phyloP scores from a whole-genome alignment of 2,797 vertebrate species.

The Pitangus sulphuratus region DNA sequence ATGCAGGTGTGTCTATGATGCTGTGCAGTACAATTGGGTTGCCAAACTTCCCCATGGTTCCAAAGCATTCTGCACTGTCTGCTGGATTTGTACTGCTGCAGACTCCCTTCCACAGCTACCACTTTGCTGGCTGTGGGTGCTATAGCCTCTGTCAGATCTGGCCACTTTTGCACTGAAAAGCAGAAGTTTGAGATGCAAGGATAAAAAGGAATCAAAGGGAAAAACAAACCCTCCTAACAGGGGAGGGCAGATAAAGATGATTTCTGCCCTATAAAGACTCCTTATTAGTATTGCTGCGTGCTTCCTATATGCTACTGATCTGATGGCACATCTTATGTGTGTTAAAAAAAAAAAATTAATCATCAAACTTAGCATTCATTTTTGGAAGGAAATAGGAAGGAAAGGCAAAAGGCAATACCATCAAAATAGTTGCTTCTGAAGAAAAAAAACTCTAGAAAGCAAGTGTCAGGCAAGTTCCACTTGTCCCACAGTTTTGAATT shows the following conservation, averaged over 20 bases:
- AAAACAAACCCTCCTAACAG: neutral
- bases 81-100: neutral
- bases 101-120: neutral
- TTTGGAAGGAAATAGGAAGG: neutral
- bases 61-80: neutral
- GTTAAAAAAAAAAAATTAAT: neutral
- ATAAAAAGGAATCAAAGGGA: neutral
- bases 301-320: neutral
- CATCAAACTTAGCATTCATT: neutral
- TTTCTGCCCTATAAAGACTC: neutral
- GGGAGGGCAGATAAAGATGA: neutral
- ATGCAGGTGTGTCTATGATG: neutral
- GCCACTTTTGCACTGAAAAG: neutral
- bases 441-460: neutral
- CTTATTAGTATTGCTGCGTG: neutral
- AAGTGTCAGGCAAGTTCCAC: neutral
- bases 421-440: neutral
- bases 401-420: neutral
- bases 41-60: neutral
- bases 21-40: neutral
- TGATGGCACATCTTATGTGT: neutral
- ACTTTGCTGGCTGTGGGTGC: neutral
- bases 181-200: neutral
- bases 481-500: neutral
- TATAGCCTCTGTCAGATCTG: neutral